A percentile compares a stretch with the other conserved stretches of the same genome.
phyloP scores from a whole-genome alignment of 1,140 invertebrate species.

The Bombus haemorrhoidalis region DNA sequence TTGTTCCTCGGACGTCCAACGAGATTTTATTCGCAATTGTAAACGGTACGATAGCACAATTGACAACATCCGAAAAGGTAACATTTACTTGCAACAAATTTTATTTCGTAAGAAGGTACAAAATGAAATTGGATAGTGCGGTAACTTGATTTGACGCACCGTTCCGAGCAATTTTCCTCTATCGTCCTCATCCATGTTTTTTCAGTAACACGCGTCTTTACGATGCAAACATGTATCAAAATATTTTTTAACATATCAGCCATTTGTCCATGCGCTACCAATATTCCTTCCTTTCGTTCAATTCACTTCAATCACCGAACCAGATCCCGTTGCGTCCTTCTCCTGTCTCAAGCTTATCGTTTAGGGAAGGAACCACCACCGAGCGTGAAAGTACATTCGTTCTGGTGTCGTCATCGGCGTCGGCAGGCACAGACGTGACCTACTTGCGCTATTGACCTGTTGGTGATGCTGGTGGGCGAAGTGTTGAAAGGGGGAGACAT shows the following conservation, averaged over 20 bases:
- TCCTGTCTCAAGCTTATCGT: slow-evolving; percentile 9
- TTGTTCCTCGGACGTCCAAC: neutral
- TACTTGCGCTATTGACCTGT: slow-evolving; percentile 76
- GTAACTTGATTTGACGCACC: too few species aligned
- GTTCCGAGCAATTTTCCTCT: too few species aligned
- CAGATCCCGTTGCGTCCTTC: neutral
- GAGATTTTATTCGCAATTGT: neutral
- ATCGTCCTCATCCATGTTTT: neutral
- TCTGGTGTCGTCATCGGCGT: slow-evolving; percentile 53
- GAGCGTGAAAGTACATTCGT: slow-evolving; percentile 63
- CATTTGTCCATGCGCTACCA: neutral
- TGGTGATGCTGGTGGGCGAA: slow-evolving; percentile 68
- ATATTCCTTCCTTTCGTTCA: neutral
- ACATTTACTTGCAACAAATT: neutral
- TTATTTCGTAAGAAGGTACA: neutral
- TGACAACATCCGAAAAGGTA: neutral
- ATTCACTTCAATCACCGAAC: neutral
- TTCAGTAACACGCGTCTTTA: neutral
- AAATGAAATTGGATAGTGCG: too few species aligned
- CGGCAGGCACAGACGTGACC: slow-evolving; percentile 72
- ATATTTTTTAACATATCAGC: neutral
- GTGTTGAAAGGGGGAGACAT: slow-evolving; percentile 49
- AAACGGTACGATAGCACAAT: neutral
- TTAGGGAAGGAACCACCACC: slow-evolving; percentile 23
- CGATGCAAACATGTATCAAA: neutral